Evolutionary conservation across 23 tunicate genomes (phyloP).

Genomic region (Aplidium turbinatum): DNA sequence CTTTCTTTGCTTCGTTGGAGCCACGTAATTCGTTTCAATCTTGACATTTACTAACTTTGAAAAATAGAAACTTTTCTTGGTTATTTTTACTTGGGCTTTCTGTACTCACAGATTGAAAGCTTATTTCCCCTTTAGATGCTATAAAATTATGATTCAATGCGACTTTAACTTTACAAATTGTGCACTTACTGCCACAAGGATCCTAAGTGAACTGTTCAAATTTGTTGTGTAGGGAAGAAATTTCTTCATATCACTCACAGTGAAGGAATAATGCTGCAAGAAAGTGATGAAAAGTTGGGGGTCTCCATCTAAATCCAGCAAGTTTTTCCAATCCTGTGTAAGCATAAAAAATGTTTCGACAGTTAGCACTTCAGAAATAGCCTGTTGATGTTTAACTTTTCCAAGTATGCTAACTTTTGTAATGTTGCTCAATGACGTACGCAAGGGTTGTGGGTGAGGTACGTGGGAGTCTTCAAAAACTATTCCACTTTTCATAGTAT

Average conservation of each 20-base stretch:
- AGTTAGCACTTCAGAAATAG: no score
- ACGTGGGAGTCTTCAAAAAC: no score
- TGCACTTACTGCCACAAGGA: constrained; percentile 27
- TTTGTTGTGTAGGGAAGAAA: constrained; percentile 49
- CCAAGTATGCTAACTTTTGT: no score
- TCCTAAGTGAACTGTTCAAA: constrained; percentile 25
- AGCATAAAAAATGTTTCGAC: background rate
- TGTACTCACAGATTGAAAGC: background rate
- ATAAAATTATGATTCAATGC: background rate
- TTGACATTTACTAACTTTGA: no score
- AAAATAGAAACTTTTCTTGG: no score
- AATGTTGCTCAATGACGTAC: no score
- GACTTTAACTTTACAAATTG: background rate
- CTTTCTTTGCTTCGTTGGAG: no score
- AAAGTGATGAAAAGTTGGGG: constrained; percentile 36
- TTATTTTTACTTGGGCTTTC: no score
- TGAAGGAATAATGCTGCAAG: constrained; percentile 34
- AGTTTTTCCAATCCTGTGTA: constrained; percentile 33
- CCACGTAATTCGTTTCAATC: no score
- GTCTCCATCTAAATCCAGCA: constrained; percentile 48
- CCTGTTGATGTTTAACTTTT: no score
- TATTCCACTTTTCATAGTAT: no score
- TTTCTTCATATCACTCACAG: constrained; percentile 27
- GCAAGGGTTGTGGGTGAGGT: no score
- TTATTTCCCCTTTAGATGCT: background rate